Evolutionary conservation across 2,888 invertebrate genomes (phyloP).

Genomic region (Chirona hameri): DNA sequence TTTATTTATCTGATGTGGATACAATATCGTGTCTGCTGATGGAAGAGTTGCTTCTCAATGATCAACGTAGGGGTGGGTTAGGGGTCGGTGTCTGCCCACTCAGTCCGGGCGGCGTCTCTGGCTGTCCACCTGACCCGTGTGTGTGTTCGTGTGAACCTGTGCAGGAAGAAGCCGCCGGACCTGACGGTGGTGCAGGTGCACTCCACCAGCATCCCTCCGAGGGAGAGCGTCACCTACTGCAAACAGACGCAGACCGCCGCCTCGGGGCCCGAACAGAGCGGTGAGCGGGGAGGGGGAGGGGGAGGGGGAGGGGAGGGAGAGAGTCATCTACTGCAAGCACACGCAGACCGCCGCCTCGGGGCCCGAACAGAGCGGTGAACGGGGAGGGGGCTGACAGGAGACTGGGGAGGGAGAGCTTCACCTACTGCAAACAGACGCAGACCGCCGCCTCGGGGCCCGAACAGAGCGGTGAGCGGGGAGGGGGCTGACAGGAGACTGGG

Average conservation of each 20-base stretch:
- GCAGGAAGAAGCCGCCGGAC: conserved; percentile 47
- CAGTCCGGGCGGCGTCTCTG: background rate
- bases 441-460: conserved; percentile 75
- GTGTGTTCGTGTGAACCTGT: background rate
- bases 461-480: conserved; percentile 74
- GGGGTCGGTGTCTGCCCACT: background rate
- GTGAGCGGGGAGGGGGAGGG: conserved; percentile 57
- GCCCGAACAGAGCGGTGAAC: conserved; percentile 85
- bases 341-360: conserved; percentile 84
- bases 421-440: conserved; percentile 93
- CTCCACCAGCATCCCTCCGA: conserved; percentile 88
- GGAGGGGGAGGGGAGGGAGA: conserved; percentile 59
- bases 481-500: background rate
- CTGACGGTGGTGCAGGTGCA: conserved; percentile 80
- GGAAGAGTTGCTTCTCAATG: too few relatives aligned
- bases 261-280: conserved; percentile 76
- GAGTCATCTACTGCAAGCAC: conserved; percentile 88
- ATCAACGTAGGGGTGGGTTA: too few relatives aligned
- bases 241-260: conserved; percentile 93
- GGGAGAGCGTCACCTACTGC: conserved; percentile 85
- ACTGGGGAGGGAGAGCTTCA: conserved; percentile 70
- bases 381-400: background rate
- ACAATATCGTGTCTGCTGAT: too few relatives aligned
- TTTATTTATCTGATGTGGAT: too few relatives aligned
- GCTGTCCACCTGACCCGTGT: background rate